Evolutionary conservation across 2,888 invertebrate species (phyloP).

Genomic region (Diarsia rubi): DNA sequence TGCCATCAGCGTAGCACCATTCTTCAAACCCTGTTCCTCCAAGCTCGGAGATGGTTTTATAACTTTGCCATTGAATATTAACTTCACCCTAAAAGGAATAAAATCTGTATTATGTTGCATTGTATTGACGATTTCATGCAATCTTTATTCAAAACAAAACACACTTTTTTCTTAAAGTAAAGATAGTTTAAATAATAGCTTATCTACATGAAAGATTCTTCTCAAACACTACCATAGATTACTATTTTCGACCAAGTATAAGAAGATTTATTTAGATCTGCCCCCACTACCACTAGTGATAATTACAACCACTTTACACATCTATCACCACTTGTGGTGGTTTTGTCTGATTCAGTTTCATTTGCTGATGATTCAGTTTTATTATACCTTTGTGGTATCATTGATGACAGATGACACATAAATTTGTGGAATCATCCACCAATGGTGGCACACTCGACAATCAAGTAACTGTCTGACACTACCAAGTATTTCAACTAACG

Average conservation of each 20-base stretch:
- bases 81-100: constrained; percentile 90
- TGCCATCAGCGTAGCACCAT: constrained; percentile 93
- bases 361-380: no score
- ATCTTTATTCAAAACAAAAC: not conserved
- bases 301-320: no score
- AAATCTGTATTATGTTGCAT: not conserved
- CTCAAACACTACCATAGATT: not conserved
- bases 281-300: no score
- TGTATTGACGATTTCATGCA: not conserved
- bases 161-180: not conserved
- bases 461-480: no score
- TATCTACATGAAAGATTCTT: not conserved
- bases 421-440: no score
- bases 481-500: no score
- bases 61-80: constrained; percentile 93
- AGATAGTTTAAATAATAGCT: not conserved
- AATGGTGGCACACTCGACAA: no score
- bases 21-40: constrained; percentile 92
- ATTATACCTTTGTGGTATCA: no score
- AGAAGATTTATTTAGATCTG: not conserved
- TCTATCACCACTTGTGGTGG: no score
- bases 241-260: not conserved
- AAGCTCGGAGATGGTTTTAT: constrained; percentile 89
- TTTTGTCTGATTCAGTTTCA: no score
- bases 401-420: no score